A percentile compares a stretch with the other conserved stretches of the same genome.
Evolutionary conservation across 2,888 invertebrate species (phyloP).

Genomic region (Rhorus exstirpatorius): DNA sequence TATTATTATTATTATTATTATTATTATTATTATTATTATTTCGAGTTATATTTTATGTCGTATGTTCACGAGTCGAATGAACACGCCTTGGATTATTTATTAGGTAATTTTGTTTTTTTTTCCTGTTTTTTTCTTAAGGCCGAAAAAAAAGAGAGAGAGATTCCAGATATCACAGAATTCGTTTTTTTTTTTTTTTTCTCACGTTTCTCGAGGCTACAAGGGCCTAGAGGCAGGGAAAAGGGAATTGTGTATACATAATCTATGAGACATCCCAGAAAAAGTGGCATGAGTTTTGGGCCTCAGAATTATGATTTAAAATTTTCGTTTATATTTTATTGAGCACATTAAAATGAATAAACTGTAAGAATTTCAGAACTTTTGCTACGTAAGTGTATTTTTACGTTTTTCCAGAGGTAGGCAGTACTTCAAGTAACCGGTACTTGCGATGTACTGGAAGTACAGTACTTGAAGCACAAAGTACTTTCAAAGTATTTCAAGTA

Average conservation of each 20-base stretch:
- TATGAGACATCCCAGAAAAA: background rate
- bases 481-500: no score
- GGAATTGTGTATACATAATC: background rate
- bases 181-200: constrained; percentile 65
- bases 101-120: constrained; percentile 33
- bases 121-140: constrained; percentile 56
- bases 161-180: constrained; percentile 81
- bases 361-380: no score
- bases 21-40: constrained; percentile 51
- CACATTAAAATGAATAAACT: no score
- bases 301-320: no score
- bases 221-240: constrained; percentile 27
- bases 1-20: no score
- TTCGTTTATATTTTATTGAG: no score
- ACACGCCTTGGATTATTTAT: constrained; percentile 59
- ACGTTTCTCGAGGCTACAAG: constrained; percentile 53
- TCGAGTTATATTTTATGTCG: constrained; percentile 36
- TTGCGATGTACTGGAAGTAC: no score
- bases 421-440: no score
- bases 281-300: no score
- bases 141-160: constrained; percentile 71
- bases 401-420: no score
- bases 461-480: no score
- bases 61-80: constrained; percentile 53
- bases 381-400: background rate